Evolutionary conservation across 2,113 vertebrate species (phyloP).

Genomic region (Hemiprocne comata): DNA sequence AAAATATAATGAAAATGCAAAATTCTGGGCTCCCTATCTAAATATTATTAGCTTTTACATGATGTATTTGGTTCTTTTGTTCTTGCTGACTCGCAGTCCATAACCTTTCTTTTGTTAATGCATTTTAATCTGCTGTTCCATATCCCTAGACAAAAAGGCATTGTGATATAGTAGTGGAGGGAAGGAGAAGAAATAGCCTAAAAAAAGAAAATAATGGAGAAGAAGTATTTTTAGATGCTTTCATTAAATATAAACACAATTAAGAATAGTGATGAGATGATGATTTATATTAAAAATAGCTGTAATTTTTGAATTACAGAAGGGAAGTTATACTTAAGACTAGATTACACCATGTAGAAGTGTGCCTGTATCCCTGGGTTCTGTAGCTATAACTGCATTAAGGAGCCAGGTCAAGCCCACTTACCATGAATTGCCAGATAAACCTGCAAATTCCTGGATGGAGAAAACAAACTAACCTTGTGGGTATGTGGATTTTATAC

Average conservation of each 20-base stretch:
- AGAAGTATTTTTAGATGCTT: neutral
- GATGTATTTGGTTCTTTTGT: slow-evolving; percentile 50
- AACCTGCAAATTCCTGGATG: neutral
- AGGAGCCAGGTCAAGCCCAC: neutral
- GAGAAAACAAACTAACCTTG: neutral
- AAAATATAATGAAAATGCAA: slow-evolving; percentile 65
- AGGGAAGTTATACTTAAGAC: neutral
- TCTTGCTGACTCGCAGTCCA: slow-evolving; percentile 61
- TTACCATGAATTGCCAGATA: neutral
- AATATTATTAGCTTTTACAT: slow-evolving; percentile 66
- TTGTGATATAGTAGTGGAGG: neutral
- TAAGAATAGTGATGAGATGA: neutral
- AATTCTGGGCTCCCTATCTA: slow-evolving; percentile 45
- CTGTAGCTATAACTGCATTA: too few species aligned
- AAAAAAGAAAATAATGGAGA: neutral
- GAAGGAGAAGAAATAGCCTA: neutral
- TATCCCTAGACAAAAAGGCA: slow-evolving; percentile 9
- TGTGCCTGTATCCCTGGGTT: rapidly evolving
- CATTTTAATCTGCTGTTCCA: slow-evolving; percentile 49
- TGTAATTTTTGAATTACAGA: neutral
- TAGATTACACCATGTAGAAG: neutral
- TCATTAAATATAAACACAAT: neutral
- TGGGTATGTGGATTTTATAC: neutral
- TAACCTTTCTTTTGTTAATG: slow-evolving; percentile 42
- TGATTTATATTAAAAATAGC: neutral